Evolutionary conservation across 64 coral and sea anemone genomes (phyloP), one percentile per base, ranked within the genome.

Genomic region (Acropora yongei): DNA sequence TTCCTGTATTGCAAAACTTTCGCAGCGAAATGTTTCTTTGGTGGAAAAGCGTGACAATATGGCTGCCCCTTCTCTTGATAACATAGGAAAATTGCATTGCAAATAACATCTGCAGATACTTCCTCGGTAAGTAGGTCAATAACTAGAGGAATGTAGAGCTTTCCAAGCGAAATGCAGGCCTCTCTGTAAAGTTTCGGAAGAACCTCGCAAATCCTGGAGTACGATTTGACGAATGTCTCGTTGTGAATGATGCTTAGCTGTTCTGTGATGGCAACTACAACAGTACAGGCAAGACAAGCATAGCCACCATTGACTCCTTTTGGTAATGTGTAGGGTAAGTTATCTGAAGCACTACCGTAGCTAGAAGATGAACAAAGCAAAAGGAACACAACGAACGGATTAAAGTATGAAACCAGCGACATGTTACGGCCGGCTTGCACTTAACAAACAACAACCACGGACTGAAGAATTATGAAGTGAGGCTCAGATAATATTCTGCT

Each of bases 261-360:
- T 53, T 96, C 88, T 1, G 91, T 98, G 16, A 98, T 47, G 3
- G 94, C 94, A 17, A 95, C 94, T 1, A 98, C 63, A 0, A 94
- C 97, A 2, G 94, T 98, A 51, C 97, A 98, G 5, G 58, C 85
- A 57, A 84, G 77, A 81, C 97, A 98, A 44, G 57, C 41, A 3
- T 96, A 74, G 16, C 97, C 97, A 44, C 97, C 97, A 68, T 96
- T 98, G 2, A 93, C 91, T 0, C 97, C 97, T 83, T 97, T 94
- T 4, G 88, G 88, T 17, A 97, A 42, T 6, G 58, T 57, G 20
- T 47, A 77, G 47, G 72, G 47, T 43, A 68, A 14, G 17, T 3
- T 17, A 5, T 18, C 43, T 49, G 44, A 19, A 78, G 75, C 3
- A 78, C 44, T 48, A 16, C 11, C 5, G 7, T 3, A 14, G 5